A percentile compares a stretch with the other conserved stretches of the same genome.
These are phyloP conservation scores for Myxocyprinus asiaticus DNA, from an alignment of 2,113 vertebrate species.

Conservation along the genomic window DNA sequence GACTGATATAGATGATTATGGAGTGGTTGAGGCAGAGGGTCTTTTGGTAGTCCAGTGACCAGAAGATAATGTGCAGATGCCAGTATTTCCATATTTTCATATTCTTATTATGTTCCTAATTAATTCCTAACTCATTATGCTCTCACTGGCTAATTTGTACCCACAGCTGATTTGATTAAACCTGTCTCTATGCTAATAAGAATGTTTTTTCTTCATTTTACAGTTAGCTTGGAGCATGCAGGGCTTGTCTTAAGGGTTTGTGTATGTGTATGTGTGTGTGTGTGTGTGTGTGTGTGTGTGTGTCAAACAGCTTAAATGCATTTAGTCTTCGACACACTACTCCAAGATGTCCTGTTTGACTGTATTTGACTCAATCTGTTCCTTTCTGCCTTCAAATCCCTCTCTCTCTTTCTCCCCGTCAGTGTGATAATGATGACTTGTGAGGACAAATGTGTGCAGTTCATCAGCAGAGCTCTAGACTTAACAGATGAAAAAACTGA, in stretches of 20 bases:
- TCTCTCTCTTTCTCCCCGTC: constrained; percentile 10
- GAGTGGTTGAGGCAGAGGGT: constrained; percentile 51
- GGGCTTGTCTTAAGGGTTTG: constrained; percentile 40
- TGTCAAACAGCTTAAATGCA: constrained; percentile 31
- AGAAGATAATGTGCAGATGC: constrained; percentile 80
- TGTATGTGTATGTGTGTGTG: constrained; percentile 6
- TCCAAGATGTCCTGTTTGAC: constrained; percentile 31
- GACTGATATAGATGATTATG: neutral
- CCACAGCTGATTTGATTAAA: constrained; percentile 85
- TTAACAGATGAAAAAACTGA: constrained; percentile 65
- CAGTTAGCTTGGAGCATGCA: constrained; percentile 66
- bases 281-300: constrained; percentile 11
- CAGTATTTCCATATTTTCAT: constrained; percentile 58
- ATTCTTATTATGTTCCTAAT: constrained; percentile 85
- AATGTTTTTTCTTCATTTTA: constrained; percentile 83
- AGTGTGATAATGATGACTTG: constrained; percentile 55
- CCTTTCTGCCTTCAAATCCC: constrained; percentile 17
- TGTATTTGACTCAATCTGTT: constrained; percentile 16
- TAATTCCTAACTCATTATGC: constrained; percentile 87
- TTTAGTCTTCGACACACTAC: constrained; percentile 26
- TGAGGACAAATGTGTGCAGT: constrained; percentile 50
- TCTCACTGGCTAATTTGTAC: constrained; percentile 86
- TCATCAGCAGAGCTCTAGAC: constrained; percentile 60
- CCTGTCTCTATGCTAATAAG: constrained; percentile 92
- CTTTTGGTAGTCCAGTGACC: constrained; percentile 76